Conservation (phyloP, 2,888 invertebrate genomes). For the Phyllotreta striolata region DNA sequence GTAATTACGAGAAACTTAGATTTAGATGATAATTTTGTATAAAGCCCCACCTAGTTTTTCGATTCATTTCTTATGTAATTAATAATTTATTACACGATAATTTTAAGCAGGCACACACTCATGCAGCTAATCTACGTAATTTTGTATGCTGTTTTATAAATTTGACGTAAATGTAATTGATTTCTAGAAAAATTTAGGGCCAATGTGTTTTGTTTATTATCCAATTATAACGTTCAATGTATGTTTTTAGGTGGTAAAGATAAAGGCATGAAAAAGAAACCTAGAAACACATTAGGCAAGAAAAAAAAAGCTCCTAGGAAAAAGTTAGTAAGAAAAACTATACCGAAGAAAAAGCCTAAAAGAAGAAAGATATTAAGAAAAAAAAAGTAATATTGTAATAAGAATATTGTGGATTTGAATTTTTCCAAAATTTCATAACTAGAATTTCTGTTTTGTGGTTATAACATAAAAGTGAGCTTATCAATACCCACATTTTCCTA, state of each 20-base stretch:
- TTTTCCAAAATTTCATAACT: not conserved
- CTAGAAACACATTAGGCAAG: conserved; percentile 3
- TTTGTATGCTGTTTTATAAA: conserved; percentile 5
- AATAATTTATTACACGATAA: no score
- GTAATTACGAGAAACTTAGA: not conserved
- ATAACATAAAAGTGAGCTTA: no score
- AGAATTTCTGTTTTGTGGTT: no score
- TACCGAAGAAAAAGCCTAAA: conserved; percentile 1
- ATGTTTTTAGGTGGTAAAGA: conserved; percentile 8
- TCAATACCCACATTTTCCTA: no score
- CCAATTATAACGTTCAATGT: not conserved
- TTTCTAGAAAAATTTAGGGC: conserved; percentile 1
- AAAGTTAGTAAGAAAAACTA: conserved; percentile 2
- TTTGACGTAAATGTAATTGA: not conserved
- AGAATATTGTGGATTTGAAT: not conserved
- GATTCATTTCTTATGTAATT: no score
- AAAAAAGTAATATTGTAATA: not conserved
- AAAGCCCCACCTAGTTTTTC: no score
- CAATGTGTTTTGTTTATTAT: not conserved
- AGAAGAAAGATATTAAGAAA: not conserved
- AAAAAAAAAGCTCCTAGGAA: not conserved
- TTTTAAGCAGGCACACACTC: no score
- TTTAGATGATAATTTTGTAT: not conserved
- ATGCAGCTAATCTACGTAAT: not conserved
- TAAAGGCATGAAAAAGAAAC: not conserved